Conservation (phyloP, 2,888 invertebrate genomes). For the Notodonta ziczac region DNA sequence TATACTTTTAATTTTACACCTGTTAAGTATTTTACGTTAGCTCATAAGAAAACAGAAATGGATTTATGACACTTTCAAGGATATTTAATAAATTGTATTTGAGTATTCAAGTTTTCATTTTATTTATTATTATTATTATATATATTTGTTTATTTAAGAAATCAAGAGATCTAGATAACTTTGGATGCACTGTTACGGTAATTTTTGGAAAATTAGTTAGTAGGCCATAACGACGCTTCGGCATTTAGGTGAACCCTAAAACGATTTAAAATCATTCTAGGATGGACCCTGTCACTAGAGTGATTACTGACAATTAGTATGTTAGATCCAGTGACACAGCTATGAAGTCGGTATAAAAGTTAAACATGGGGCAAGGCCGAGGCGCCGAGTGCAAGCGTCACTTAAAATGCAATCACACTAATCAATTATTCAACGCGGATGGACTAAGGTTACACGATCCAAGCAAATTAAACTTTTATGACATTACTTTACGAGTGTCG, state of each 20-base stretch:
- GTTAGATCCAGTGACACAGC: too few relatives aligned
- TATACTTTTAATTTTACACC: slow-evolving; percentile 70
- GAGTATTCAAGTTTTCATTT: not conserved
- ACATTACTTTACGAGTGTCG: too few relatives aligned
- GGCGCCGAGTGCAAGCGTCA: not conserved
- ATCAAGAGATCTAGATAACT: not conserved
- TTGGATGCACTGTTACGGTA: too few relatives aligned
- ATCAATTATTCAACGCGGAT: slow-evolving; percentile 5
- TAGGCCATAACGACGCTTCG: too few relatives aligned
- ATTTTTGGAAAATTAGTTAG: too few relatives aligned
- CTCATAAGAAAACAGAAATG: slow-evolving; percentile 10
- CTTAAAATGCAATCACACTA: slow-evolving; percentile 1
- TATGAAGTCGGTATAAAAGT: not conserved
- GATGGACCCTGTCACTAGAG: too few relatives aligned
- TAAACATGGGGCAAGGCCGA: not conserved
- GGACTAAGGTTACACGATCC: slow-evolving; percentile 19
- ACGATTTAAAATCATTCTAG: too few relatives aligned
- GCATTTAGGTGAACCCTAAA: too few relatives aligned
- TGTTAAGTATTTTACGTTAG: slow-evolving; percentile 63
- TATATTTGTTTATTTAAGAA: not conserved
- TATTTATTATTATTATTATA: not conserved
- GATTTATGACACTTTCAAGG: not conserved
- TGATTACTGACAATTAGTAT: too few relatives aligned
- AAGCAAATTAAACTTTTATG: too few relatives aligned
- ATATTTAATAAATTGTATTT: not conserved